Evolutionary conservation across 64 coral and sea anemone genomes (phyloP), one percentile per base, ranked within the genome.

Genomic region (Stylophora pistillata): DNA sequence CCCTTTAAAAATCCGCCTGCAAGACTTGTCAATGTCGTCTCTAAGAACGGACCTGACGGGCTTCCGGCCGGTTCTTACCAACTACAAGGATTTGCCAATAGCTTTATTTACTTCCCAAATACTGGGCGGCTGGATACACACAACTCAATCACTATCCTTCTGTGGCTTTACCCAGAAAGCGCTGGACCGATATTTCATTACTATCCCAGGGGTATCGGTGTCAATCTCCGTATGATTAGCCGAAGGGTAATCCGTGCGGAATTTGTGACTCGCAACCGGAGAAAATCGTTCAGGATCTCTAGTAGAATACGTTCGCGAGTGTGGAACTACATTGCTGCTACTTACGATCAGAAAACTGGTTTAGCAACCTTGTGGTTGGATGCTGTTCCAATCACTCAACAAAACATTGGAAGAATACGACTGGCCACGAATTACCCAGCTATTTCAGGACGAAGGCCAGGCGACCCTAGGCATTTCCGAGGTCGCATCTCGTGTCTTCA

Each of bases 151-250:
- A 93, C 95, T 0, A 78, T 96, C 53, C 61, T 90, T 25, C 74
- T 93, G 56, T 93, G 92, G 83, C 74, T 96, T 14, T 66, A 76
- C 60, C 95, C 95, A 0, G 88, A 93, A 72, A 96, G 92, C 27
- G 52, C 85, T 11, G 95, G 95, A 71, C 91, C 95, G 13, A 58
- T 96, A 14, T 81, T 93, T n/a, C 81, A 93, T 11, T 96, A 96
- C 87, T 86, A 66, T 21, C 81, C 87, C 5, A 58, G 86, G 47
- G 95, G 95, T 20, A 86, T 85, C 34, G 90, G 90, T 17, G 78
- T 92, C 73, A 80, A 72, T 9, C 74, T 92, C 10, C 72, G 79
- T 13, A 92, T 92, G 90, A 31, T 92, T 34, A 55, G 76, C 15
- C 73, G 72, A 9, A 92, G 55, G 62, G 74, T 68, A 5, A 76